Evolutionary conservation across 1,140 invertebrate species (phyloP).

Genomic region (Diplogasteroides magnus): DNA sequence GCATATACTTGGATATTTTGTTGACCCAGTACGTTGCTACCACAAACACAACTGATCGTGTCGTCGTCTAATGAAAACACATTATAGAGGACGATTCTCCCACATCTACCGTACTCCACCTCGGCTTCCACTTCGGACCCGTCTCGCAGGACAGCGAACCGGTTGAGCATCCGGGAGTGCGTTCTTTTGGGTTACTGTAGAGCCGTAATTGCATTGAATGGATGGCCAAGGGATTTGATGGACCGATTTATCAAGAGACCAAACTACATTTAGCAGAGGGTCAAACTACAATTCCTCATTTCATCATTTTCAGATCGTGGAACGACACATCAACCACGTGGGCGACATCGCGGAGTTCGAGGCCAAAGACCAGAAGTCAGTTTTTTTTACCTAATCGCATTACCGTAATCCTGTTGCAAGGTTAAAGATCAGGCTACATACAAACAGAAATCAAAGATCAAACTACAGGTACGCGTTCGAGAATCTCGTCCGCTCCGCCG

Average conservation of each 20-base stretch:
- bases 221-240: no score
- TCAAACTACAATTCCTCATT: no score
- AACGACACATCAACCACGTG: constrained; percentile 26
- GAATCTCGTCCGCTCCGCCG: constrained; percentile 25
- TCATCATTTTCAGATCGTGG: constrained; percentile 29
- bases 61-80: constrained; percentile 7
- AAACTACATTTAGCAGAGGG: no score
- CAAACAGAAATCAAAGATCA: no score
- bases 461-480: constrained; percentile 15
- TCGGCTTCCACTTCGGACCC: constrained; percentile 27
- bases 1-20: constrained; percentile 6
- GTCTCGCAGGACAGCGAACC: constrained; percentile 24
- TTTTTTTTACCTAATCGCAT: no score
- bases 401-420: no score
- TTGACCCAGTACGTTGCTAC: neutral
- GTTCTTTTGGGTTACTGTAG: no score
- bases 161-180: constrained; percentile 27
- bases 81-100: constrained; percentile 2
- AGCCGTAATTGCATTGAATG: no score
- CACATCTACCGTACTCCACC: constrained; percentile 5
- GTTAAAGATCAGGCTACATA: no score
- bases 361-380: neutral
- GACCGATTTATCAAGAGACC: no score
- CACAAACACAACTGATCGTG: constrained; percentile 4
- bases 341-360: constrained; percentile 12